phyloP scores from a whole-genome alignment of 2,797 vertebrate genomes.

The Platalea minor region DNA sequence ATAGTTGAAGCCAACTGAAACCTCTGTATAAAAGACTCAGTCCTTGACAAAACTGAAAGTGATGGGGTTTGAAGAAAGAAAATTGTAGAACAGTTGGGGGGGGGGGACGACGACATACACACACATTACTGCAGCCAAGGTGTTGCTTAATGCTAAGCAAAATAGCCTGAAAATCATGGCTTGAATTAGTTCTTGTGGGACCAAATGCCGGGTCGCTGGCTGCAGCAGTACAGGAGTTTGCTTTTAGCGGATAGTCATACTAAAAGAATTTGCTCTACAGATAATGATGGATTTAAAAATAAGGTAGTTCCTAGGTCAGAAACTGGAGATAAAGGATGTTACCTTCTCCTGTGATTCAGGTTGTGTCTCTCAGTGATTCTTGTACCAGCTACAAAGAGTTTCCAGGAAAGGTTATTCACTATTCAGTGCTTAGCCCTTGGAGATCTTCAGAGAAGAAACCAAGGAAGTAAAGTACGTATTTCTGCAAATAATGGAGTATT shows the following conservation, averaged over 20 bases:
- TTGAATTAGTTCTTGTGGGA: not conserved
- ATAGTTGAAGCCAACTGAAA: not conserved
- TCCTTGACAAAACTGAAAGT: not conserved
- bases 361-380: not conserved
- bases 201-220: not conserved
- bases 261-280: not conserved
- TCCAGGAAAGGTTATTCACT: not conserved
- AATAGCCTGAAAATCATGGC: not conserved
- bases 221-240: not conserved
- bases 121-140: not conserved
- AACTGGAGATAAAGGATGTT: not conserved
- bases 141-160: not conserved
- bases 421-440: not conserved
- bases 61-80: not conserved
- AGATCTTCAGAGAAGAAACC: not conserved
- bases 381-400: not conserved
- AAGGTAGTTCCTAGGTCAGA: not conserved
- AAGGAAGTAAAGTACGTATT: not conserved
- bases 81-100: not conserved
- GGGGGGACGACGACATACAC: too few species aligned
- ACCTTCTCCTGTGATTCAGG: not conserved
- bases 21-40: not conserved
- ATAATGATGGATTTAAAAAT: not conserved
- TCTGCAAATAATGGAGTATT: not conserved
- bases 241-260: not conserved